Conservation (phyloP, 2,797 vertebrate species). For the Chrysolophus pictus region DNA sequence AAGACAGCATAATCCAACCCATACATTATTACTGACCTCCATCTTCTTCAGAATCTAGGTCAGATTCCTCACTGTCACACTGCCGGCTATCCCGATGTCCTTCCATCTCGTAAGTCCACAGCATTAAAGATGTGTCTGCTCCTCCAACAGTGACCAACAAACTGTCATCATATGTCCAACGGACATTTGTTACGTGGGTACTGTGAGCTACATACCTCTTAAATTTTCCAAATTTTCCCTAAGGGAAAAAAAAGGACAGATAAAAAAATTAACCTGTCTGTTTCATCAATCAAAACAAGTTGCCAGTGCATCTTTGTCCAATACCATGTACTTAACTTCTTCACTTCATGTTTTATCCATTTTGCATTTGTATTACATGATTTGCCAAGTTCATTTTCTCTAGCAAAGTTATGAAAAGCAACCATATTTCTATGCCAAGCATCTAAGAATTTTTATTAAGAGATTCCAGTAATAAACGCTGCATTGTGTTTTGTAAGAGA, state of each 20-base stretch:
- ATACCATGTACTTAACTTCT: neutral
- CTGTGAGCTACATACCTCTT: conserved; percentile 97
- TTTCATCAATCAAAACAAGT: neutral
- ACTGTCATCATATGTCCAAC: conserved; percentile 94
- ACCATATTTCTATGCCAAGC: neutral
- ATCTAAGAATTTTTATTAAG: neutral
- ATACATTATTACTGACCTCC: conserved; percentile 84
- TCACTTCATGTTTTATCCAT: neutral
- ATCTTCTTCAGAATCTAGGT: conserved; percentile 96
- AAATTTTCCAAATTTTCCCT: conserved; percentile 98
- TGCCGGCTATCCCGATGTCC: conserved; percentile 87
- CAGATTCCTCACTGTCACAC: conserved; percentile 97
- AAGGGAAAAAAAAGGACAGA: conserved; percentile 9
- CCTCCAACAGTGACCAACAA: conserved; percentile 93
- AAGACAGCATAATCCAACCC: neutral
- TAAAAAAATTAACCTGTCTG: neutral
- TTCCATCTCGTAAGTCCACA: conserved; percentile 93
- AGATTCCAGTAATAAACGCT: neutral
- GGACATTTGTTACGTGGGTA: conserved; percentile 95
- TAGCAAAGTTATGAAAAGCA: neutral
- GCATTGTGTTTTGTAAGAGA: neutral
- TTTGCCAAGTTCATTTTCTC: neutral
- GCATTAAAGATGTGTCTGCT: conserved; percentile 94
- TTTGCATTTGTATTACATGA: neutral
- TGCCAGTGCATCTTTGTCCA: neutral